These are phyloP conservation scores for Rhimphoctona megacephalus DNA, from an alignment of 2,888 invertebrate genomes.

Conservation along the genomic window DNA sequence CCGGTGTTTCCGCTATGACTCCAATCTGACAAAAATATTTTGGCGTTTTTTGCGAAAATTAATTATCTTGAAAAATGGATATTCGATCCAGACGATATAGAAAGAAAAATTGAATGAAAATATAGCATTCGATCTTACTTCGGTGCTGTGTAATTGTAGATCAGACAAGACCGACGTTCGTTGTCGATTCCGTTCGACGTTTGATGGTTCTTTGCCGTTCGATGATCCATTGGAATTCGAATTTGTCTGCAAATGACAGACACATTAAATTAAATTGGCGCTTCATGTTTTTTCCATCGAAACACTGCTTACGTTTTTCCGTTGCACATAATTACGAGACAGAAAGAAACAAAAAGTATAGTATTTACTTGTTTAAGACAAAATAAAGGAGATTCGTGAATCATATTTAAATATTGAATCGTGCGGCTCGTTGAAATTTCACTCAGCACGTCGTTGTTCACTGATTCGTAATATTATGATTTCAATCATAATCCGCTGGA, in stretches of 20 bases:
- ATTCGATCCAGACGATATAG: background rate
- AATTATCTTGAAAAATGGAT: constrained; percentile 1
- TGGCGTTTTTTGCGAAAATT: constrained; percentile 25
- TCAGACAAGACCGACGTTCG: constrained; percentile 79
- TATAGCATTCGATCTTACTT: constrained; percentile 74
- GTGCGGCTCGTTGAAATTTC: constrained; percentile 24
- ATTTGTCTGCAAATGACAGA: constrained; percentile 74
- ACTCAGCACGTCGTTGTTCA: constrained; percentile 32
- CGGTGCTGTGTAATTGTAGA: constrained; percentile 81
- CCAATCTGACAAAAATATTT: constrained; percentile 86
- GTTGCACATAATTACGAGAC: constrained; percentile 10
- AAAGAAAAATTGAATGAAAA: constrained; percentile 9
- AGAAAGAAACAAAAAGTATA: constrained; percentile 14
- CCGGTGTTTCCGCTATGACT: constrained; percentile 89
- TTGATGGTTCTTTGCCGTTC: constrained; percentile 77
- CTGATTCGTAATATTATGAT: constrained; percentile 42
- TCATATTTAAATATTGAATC: constrained; percentile 49
- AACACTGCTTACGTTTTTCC: constrained; percentile 7
- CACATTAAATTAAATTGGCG: background rate
- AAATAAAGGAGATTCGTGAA: constrained; percentile 36
- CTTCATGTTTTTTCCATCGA: background rate
- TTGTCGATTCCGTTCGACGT: constrained; percentile 72
- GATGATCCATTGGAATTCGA: constrained; percentile 75
- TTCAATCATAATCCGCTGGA: constrained; percentile 27
- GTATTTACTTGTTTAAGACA: constrained; percentile 48